Conservation (phyloP, 1,140 invertebrate genomes). For the Panulirus ornatus region DNA sequence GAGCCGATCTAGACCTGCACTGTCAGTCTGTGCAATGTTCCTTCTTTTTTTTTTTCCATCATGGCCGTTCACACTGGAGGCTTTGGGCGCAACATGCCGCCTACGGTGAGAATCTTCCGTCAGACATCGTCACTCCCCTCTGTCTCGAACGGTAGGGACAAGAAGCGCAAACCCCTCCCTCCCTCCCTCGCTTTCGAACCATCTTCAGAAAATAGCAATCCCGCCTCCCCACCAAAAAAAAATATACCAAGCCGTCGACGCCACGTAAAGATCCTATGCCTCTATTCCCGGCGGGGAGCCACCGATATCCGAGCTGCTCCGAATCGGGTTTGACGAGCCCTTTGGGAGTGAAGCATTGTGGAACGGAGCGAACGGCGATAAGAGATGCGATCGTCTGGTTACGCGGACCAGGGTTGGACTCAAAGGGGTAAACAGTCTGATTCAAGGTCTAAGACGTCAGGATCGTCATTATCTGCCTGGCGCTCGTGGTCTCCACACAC, state of each 20-base stretch:
- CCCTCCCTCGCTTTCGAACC: background rate
- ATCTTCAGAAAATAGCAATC: too few species aligned
- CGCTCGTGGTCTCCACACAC: conserved; percentile 34
- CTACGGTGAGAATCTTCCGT: background rate
- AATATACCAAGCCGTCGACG: too few species aligned
- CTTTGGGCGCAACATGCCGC: background rate
- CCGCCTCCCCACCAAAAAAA: too few species aligned
- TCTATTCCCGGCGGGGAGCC: background rate
- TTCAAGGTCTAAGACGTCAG: conserved; percentile 56
- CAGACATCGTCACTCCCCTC: background rate
- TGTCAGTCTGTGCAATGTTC: background rate
- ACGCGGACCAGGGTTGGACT: conserved; percentile 2
- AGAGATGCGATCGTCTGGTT: background rate
- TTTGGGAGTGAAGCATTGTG: conserved; percentile 12
- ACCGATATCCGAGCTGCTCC: background rate
- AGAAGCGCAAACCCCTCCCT: background rate
- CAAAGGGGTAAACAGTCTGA: conserved; percentile 51
- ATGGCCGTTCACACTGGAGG: conserved; percentile 17
- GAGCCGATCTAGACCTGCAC: conserved; percentile 1
- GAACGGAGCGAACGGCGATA: background rate
- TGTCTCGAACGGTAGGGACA: background rate
- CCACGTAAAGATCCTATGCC: too few species aligned
- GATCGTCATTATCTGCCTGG: conserved; percentile 39
- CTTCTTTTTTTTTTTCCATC: background rate
- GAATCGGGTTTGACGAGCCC: background rate